Evolutionary conservation across 2,797 vertebrate species (phyloP).

Genomic region (Hylomyscus alleni): DNA sequence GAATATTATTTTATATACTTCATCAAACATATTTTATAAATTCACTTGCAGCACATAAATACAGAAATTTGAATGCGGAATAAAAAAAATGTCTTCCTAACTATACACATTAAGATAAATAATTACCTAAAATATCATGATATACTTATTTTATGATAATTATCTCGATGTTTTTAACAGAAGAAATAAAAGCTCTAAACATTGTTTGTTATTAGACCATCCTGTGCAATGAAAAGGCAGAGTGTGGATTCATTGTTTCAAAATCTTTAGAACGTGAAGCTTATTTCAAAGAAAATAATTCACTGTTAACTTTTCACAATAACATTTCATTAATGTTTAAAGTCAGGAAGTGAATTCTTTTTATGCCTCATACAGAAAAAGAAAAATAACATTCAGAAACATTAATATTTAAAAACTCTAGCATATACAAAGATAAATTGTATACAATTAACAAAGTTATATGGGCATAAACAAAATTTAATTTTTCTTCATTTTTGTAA

Average conservation of each 20-base stretch:
- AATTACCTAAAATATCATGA: background rate
- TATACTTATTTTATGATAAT: background rate
- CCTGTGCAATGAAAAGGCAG: background rate
- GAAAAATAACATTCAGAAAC: slow-evolving; percentile 13
- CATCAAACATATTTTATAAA: slow-evolving; percentile 27
- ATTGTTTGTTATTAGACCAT: background rate
- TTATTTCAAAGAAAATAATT: slow-evolving; percentile 30
- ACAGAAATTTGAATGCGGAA: background rate
- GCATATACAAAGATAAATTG: background rate
- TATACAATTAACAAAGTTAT: slow-evolving; percentile 41
- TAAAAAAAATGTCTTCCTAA: background rate
- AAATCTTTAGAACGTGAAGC: background rate
- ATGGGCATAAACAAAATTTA: slow-evolving; percentile 43
- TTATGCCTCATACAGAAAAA: background rate
- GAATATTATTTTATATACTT: background rate
- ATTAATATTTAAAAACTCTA: slow-evolving; percentile 35
- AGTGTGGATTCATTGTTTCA: background rate
- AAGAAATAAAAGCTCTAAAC: slow-evolving; percentile 11
- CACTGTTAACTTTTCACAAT: background rate
- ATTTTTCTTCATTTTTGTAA: background rate
- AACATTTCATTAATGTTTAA: slow-evolving; percentile 21
- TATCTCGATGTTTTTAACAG: background rate
- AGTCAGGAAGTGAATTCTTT: background rate
- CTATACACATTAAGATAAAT: slow-evolving; percentile 34
- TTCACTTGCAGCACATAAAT: background rate